These are phyloP conservation scores for Spialia ferax DNA, from an alignment of 2,888 invertebrate genomes.

Conservation along the genomic window DNA sequence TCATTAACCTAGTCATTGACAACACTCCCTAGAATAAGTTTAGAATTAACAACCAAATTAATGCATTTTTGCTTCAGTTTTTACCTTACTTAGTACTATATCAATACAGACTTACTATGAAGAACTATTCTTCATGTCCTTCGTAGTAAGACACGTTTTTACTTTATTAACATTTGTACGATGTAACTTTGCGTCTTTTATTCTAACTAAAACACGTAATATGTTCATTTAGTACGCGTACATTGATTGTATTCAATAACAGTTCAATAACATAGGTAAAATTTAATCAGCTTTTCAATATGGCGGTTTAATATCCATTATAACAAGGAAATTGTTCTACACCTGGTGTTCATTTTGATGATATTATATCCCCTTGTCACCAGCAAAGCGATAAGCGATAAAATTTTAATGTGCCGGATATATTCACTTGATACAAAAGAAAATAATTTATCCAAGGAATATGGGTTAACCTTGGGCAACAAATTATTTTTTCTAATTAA, in stretches of 20 bases:
- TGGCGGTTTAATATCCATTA: constrained; percentile 47
- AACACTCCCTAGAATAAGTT: constrained; percentile 22
- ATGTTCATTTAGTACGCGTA: constrained; percentile 64
- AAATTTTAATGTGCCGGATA: background rate
- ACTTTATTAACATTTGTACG: constrained; percentile 52
- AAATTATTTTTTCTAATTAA: too few species aligned
- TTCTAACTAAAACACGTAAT: constrained; percentile 58
- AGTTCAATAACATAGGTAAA: constrained; percentile 45
- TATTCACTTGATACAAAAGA: background rate
- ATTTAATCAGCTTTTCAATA: constrained; percentile 39
- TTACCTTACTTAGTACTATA: constrained; percentile 46
- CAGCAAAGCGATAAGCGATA: constrained; percentile 7
- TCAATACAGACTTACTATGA: background rate
- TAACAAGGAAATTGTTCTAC: constrained; percentile 28
- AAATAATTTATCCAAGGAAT: background rate
- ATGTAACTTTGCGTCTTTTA: constrained; percentile 71
- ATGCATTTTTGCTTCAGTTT: constrained; percentile 45
- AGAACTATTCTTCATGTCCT: background rate
- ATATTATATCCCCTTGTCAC: background rate
- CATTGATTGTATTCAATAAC: constrained; percentile 30
- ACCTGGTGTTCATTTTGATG: constrained; percentile 19
- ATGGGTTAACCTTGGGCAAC: background rate
- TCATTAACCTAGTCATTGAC: constrained; percentile 70
- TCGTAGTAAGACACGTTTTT: background rate
- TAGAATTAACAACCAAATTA: constrained; percentile 28